Conservation (phyloP, 2,888 invertebrate genomes). For the Sarcophaga rosellei region DNA sequence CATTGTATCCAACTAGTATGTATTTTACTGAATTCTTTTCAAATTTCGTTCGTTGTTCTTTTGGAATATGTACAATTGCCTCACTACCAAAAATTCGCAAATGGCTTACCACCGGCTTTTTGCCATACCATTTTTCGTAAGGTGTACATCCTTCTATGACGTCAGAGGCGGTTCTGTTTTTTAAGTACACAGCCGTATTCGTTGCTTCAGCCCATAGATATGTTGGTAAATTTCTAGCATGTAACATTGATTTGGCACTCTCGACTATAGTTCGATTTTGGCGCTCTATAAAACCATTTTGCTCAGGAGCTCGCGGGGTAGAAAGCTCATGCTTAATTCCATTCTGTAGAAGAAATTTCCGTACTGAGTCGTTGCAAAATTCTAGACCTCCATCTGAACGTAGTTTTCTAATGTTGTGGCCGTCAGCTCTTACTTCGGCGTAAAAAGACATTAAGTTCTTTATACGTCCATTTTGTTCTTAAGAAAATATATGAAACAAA, state of each 20-base stretch:
- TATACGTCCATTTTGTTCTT: constrained; percentile 66
- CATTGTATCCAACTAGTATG: background rate
- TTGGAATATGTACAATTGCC: constrained; percentile 24
- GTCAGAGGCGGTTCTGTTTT: too few species aligned
- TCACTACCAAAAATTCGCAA: constrained; percentile 48
- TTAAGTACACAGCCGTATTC: too few species aligned
- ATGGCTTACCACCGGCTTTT: constrained; percentile 25
- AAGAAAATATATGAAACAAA: constrained; percentile 66
- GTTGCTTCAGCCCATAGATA: too few species aligned
- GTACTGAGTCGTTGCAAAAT: constrained; percentile 57
- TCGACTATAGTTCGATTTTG: too few species aligned
- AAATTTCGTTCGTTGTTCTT: constrained; percentile 27
- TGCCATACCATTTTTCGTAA: constrained; percentile 8
- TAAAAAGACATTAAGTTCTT: constrained; percentile 58
- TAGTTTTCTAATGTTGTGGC: constrained; percentile 55
- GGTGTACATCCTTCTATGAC: too few species aligned
- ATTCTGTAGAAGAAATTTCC: background rate
- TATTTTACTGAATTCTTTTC: background rate
- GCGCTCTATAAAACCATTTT: too few species aligned
- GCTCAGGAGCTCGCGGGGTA: background rate
- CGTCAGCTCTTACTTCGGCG: constrained; percentile 57
- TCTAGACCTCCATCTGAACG: constrained; percentile 60
- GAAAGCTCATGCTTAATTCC: constrained; percentile 58
- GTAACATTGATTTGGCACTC: too few species aligned
- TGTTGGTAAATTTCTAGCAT: too few species aligned